A percentile compares a stretch with the other conserved stretches of the same genome.
These are phyloP conservation scores for Ceramica pisi DNA, from an alignment of 2,888 invertebrate species.

Conservation along the genomic window DNA sequence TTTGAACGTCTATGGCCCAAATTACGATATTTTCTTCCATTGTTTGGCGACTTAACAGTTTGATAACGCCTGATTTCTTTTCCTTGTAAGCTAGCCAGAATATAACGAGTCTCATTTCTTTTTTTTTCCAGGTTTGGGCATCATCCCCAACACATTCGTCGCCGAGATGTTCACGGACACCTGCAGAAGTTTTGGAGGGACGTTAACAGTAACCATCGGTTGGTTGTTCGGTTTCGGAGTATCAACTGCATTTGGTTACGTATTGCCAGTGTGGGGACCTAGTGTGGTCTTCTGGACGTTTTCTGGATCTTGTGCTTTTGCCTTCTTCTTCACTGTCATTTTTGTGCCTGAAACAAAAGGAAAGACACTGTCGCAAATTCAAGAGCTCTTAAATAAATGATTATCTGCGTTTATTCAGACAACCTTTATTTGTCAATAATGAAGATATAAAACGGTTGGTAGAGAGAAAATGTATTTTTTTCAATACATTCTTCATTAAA, in stretches of 20 bases:
- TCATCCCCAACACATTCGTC: conserved; percentile 72
- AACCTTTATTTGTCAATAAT: too few species aligned
- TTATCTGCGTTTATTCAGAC: neutral
- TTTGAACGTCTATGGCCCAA: too few species aligned
- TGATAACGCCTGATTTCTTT: neutral
- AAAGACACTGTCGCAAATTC: conserved; percentile 68
- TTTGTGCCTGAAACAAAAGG: conserved; percentile 75
- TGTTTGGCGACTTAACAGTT: too few species aligned
- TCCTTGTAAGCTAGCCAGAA: neutral
- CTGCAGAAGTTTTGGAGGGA: conserved; percentile 66
- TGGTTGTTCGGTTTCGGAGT: conserved; percentile 72
- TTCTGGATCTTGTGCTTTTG: conserved; percentile 54
- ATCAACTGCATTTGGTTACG: conserved; percentile 50
- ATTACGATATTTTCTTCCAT: neutral
- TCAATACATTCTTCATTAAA: too few species aligned
- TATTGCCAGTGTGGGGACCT: conserved; percentile 55
- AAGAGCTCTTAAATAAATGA: conserved; percentile 59
- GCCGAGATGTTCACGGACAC: conserved; percentile 75
- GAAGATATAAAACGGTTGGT: too few species aligned
- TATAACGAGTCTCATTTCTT: neutral
- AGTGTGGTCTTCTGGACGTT: conserved; percentile 68
- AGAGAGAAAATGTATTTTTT: too few species aligned
- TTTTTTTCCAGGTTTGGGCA: conserved; percentile 70
- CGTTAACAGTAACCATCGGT: conserved; percentile 65
- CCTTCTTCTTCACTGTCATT: conserved; percentile 64